Evolutionary conservation across 2,888 invertebrate genomes (phyloP).

Genomic region (Polyommatus icarus): DNA sequence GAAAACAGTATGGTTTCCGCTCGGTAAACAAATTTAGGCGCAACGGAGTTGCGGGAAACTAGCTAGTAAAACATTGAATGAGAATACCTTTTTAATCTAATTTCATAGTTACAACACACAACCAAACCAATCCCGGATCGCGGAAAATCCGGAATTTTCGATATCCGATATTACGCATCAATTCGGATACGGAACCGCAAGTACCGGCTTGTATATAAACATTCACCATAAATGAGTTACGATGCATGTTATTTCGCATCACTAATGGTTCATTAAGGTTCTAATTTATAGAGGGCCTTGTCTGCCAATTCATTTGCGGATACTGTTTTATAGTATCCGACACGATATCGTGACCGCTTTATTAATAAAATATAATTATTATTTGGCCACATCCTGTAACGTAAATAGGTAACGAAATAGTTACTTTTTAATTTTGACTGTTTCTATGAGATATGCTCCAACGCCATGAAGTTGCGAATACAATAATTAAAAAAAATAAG

Average conservation of each 20-base stretch:
- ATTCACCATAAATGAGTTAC: constrained; percentile 42
- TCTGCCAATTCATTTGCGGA: constrained; percentile 40
- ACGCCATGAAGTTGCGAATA: no score
- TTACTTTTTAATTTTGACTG: no score
- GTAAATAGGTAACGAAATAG: no score
- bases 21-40: no score
- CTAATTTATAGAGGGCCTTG: constrained; percentile 49
- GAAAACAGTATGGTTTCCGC: no score
- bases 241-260: constrained; percentile 49
- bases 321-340: neutral
- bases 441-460: no score
- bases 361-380: no score
- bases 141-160: neutral
- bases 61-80: no score
- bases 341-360: neutral
- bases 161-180: constrained; percentile 1
- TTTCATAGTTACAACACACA: neutral
- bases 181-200: neutral
- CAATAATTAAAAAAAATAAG: no score
- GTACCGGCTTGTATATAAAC: constrained; percentile 2
- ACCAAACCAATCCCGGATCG: neutral
- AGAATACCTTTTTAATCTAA: neutral
- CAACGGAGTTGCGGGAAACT: no score
- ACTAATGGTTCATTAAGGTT: constrained; percentile 55
- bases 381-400: no score